Conservation (phyloP, 2,113 vertebrate species). For the Eretmochelys imbricata region DNA sequence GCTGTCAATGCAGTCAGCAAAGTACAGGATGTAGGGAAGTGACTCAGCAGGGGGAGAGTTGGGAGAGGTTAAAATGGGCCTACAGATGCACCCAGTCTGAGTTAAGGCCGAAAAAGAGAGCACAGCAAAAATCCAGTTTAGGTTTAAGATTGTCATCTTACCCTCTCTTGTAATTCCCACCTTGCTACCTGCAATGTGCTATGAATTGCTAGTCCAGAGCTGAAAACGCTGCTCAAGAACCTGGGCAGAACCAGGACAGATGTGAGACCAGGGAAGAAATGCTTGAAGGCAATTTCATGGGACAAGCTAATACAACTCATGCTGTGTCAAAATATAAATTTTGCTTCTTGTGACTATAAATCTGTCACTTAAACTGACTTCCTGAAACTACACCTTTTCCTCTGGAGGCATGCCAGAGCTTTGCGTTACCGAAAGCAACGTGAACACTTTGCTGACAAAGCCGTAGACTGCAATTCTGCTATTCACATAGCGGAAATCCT, state of each 20-base stretch:
- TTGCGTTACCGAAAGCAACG: background rate
- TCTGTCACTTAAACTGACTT: slow-evolving; percentile 1
- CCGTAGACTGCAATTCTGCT: background rate
- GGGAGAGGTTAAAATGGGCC: background rate
- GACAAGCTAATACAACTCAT: background rate
- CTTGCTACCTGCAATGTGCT: background rate
- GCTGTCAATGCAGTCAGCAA: background rate
- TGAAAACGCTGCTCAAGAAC: background rate
- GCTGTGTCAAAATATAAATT: background rate
- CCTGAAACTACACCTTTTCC: background rate
- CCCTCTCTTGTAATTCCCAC: background rate
- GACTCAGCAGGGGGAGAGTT: background rate
- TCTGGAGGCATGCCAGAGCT: background rate
- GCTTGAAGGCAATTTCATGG: slow-evolving; percentile 5
- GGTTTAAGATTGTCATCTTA: slow-evolving; percentile 30
- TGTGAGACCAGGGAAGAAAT: background rate
- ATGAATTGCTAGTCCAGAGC: background rate
- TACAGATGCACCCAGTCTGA: background rate
- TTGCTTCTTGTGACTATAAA: slow-evolving; percentile 2
- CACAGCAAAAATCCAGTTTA: slow-evolving; percentile 29
- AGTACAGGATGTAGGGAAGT: background rate
- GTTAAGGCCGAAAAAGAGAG: background rate
- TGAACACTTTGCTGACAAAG: background rate
- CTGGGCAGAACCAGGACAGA: background rate
- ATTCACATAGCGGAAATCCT: background rate